These are phyloP conservation scores for Gryon sp. DNA, from an alignment of 1,140 invertebrate species.

Conservation along the genomic window DNA sequence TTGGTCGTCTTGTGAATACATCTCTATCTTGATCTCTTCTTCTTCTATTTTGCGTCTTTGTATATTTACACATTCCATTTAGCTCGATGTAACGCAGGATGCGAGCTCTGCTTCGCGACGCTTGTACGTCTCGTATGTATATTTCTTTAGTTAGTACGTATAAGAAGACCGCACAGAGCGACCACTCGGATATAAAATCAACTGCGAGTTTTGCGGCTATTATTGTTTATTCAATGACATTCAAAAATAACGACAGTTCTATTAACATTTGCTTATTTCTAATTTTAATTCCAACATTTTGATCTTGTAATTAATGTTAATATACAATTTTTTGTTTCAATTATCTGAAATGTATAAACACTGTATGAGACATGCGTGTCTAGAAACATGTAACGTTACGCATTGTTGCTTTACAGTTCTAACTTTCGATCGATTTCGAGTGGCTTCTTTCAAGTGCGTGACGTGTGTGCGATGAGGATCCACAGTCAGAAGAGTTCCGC, in stretches of 20 bases:
- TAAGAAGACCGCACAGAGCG: conserved; percentile 66
- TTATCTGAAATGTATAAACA: neutral
- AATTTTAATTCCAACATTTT: neutral
- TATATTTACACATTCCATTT: conserved; percentile 78
- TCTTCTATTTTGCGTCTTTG: conserved; percentile 65
- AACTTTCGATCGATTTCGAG: conserved; percentile 57
- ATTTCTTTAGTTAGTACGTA: conserved; percentile 73
- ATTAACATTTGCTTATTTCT: neutral
- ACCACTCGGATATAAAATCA: conserved; percentile 41
- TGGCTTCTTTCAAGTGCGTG: conserved; percentile 66
- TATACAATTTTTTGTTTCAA: too few relatives aligned
- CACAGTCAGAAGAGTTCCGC: conserved; percentile 66
- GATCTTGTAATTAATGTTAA: too few relatives aligned
- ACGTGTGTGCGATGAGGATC: conserved; percentile 56
- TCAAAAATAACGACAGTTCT: conserved; percentile 26
- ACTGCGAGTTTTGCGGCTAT: conserved; percentile 31
- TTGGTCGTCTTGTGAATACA: conserved; percentile 43
- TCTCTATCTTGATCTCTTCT: conserved; percentile 54
- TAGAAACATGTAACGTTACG: conserved; percentile 41
- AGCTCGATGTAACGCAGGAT: conserved; percentile 75
- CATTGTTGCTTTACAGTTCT: conserved; percentile 51
- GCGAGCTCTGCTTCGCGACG: conserved; percentile 71
- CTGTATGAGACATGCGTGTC: conserved; percentile 11
- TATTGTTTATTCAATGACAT: conserved; percentile 26
- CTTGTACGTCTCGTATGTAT: conserved; percentile 76